Base-by-base conservation (phyloP, 1,140 invertebrate species). In the Oedothorax gibbosus region DNA sequence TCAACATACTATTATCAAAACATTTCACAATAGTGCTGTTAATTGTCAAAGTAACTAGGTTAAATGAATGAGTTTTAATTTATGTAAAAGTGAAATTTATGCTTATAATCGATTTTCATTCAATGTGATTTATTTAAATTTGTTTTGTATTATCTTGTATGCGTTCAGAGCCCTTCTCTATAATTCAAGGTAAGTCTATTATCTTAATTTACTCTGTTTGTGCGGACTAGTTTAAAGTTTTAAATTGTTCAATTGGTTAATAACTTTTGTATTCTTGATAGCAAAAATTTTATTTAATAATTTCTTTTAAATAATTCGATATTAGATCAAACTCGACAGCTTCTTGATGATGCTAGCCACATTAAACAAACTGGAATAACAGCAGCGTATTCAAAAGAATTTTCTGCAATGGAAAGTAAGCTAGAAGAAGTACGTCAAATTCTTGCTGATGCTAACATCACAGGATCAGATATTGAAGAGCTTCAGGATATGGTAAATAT, bases 301-400 rank as follows among this genome's bases (percentile, higher is more conserved):
- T 20, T 20, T 68, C 21, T 35, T 69, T 11, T 51, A n/a, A 49
- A 69, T 60, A 35, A 35, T 62, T 62, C 2, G 1, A 15, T 10
- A 21, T 35, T 87, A 92, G 91, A 89, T 57, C 88, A 91, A 86
- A 92, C 92, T 9, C 85, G 87, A 15, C 81, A 87, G 51, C 87
- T 97, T 0, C 95, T 99, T 53, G 92, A 93, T 35, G 93, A 95
- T 71, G 97, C 97, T n/a, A 94, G 94, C 80, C 93, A 96, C 88
- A 98, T 99, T 72, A 97, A 97, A 89, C 93, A 96, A 87, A 95
- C 96, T 81, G 97, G 98, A 69, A 96, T 96, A 10, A 95, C 96
- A 14, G 97, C 97, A 65, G 97, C 97, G 0, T 99, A 99, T 88
- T 96, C 96, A 6, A 93, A 95, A 87, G 95, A 98, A 90, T 99